Conservation (phyloP, 2,797 vertebrate genomes). For the Dendrocincla tyrannina region DNA sequence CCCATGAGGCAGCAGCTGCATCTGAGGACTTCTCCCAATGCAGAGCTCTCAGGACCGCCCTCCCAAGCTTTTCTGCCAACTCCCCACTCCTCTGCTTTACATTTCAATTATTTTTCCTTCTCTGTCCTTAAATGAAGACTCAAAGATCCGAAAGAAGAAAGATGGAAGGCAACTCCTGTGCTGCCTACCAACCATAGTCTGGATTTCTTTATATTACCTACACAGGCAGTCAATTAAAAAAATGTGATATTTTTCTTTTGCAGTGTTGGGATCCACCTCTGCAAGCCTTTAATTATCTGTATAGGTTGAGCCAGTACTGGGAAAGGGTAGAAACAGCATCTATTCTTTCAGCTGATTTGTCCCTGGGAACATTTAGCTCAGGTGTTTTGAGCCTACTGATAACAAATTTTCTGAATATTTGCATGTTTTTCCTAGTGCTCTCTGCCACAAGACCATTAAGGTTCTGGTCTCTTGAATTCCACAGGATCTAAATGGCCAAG, state of each 20-base stretch:
- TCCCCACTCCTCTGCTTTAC: conserved; percentile 10
- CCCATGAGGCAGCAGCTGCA: conserved; percentile 54
- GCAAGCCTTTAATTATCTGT: conserved; percentile 18
- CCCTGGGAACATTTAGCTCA: neutral
- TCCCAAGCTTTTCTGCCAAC: neutral
- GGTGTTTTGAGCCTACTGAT: neutral
- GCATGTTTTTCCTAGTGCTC: neutral
- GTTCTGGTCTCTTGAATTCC: neutral
- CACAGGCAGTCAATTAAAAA: neutral
- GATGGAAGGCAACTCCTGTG: neutral
- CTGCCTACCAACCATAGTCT: neutral
- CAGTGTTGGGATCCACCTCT: neutral
- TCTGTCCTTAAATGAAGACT: neutral
- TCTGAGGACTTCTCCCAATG: conserved; percentile 42
- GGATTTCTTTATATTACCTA: neutral
- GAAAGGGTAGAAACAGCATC: neutral
- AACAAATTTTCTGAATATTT: neutral
- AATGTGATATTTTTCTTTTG: neutral
- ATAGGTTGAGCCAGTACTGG: neutral
- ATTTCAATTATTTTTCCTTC: conserved; percentile 31
- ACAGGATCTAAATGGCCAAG: neutral
- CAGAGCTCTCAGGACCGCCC: neutral
- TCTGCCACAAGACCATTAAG: neutral
- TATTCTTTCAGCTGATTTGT: neutral
- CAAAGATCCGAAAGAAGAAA: conserved; percentile 14